These are phyloP conservation scores for Drosophila ficusphila DNA, from an alignment of 1,140 invertebrate species.

Conservation along the genomic window DNA sequence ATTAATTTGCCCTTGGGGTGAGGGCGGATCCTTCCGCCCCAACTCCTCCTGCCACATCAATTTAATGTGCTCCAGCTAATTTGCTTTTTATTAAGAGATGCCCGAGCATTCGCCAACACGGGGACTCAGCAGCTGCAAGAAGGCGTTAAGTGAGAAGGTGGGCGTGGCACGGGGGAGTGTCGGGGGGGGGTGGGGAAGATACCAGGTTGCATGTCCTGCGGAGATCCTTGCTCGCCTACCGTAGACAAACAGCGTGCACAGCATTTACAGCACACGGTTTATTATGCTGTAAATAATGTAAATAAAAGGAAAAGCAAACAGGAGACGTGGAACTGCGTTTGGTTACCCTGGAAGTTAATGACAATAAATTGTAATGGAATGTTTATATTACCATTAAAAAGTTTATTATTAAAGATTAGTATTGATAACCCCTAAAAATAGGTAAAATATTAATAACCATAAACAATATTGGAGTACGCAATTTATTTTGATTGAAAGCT, in stretches of 20 bases:
- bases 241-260: conserved; percentile 41
- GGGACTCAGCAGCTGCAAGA: conserved; percentile 7
- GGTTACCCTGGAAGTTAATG: neutral
- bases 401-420: neutral
- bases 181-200: neutral
- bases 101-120: conserved; percentile 23
- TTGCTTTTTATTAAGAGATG: conserved; percentile 74
- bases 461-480: neutral
- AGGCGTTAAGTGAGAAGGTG: conserved; percentile 22
- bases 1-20: conserved; percentile 37
- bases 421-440: no score
- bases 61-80: conserved; percentile 75
- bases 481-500: no score
- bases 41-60: conserved; percentile 49
- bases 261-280: conserved; percentile 49
- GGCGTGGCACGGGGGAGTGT: neutral
- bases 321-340: neutral
- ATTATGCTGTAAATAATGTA: conserved; percentile 68
- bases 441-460: neutral
- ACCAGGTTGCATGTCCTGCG: conserved; percentile 26
- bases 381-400: no score
- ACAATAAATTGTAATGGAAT: no score
- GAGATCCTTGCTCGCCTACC: conserved; percentile 25
- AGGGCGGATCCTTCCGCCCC: conserved; percentile 8
- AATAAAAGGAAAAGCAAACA: conserved; percentile 34